Conservation (phyloP, 2,113 vertebrate species). For the Petaurus breviceps region DNA sequence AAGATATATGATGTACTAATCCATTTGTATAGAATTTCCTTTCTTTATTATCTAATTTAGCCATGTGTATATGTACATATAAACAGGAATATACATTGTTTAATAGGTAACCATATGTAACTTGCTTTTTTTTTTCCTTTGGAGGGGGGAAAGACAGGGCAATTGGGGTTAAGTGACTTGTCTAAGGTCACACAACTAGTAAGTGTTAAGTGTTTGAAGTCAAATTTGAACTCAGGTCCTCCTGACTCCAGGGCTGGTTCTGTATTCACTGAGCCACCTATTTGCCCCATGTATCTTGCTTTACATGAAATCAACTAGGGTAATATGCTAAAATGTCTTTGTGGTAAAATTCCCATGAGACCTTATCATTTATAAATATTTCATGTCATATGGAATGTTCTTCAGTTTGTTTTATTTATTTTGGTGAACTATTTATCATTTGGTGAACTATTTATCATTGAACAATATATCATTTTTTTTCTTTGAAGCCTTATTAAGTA, state of each 20-base stretch:
- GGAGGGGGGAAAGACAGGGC: too few species aligned
- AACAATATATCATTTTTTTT: constrained; percentile 55
- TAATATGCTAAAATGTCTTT: constrained; percentile 8
- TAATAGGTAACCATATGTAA: too few species aligned
- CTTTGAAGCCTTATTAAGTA: constrained; percentile 46
- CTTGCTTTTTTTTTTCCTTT: not conserved
- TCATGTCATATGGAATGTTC: constrained; percentile 38
- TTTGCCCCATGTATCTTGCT: not conserved
- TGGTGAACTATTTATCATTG: too few species aligned
- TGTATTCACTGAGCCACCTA: too few species aligned
- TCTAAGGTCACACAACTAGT: too few species aligned
- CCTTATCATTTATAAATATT: not conserved
- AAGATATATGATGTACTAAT: not conserved
- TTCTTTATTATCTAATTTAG: not conserved
- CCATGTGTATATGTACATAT: too few species aligned
- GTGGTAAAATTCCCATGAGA: constrained; percentile 19
- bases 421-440: too few species aligned
- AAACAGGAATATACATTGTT: too few species aligned
- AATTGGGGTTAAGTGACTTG: too few species aligned
- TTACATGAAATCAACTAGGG: not conserved
- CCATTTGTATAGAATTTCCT: not conserved
- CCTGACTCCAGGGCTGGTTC: too few species aligned
- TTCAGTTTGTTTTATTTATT: constrained; percentile 47
- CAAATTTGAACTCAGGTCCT: too few species aligned
- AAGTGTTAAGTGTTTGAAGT: too few species aligned